Percentiles rank a stretch among this genome's conserved stretches.
phyloP scores from a whole-genome alignment of 2,888 invertebrate species.

The Sussaba pulchella region DNA sequence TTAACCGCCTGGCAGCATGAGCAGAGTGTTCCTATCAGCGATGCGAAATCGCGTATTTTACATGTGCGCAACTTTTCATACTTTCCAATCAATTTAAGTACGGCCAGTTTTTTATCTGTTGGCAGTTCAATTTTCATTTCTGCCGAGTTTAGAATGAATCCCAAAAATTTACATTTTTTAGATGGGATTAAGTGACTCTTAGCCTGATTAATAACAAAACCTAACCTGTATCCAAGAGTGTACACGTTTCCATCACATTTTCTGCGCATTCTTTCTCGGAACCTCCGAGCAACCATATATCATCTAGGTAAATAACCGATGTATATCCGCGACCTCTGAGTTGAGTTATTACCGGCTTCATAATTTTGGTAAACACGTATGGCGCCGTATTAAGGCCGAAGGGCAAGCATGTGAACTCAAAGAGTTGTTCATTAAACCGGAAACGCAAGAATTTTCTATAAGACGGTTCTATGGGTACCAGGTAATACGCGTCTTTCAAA shows the following conservation, averaged over 20 bases:
- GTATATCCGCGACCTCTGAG: background rate
- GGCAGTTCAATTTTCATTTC: no score
- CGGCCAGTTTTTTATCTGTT: no score
- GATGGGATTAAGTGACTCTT: no score
- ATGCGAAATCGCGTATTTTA: no score
- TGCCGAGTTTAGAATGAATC: no score
- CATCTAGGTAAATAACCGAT: conserved; percentile 20
- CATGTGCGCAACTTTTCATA: no score
- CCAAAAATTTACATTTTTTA: no score
- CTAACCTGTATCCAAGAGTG: no score
- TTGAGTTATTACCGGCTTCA: conserved; percentile 14
- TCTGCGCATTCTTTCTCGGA: background rate
- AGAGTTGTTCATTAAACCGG: conserved; percentile 19
- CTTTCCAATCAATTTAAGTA: no score
- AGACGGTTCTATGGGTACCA: conserved; percentile 9
- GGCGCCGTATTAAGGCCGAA: conserved; percentile 27
- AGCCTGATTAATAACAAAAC: no score
- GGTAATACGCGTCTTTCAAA: conserved; percentile 38
- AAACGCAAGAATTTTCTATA: conserved; percentile 27
- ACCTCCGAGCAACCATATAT: conserved; percentile 17
- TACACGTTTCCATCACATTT: no score
- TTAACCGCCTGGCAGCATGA: conserved; percentile 55
- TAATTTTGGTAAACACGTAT: conserved; percentile 24
- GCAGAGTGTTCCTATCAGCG: conserved; percentile 49
- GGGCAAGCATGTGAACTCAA: conserved; percentile 34